Base-by-base conservation (phyloP, 2,113 vertebrate genomes). In the Tachycineta bicolor region DNA sequence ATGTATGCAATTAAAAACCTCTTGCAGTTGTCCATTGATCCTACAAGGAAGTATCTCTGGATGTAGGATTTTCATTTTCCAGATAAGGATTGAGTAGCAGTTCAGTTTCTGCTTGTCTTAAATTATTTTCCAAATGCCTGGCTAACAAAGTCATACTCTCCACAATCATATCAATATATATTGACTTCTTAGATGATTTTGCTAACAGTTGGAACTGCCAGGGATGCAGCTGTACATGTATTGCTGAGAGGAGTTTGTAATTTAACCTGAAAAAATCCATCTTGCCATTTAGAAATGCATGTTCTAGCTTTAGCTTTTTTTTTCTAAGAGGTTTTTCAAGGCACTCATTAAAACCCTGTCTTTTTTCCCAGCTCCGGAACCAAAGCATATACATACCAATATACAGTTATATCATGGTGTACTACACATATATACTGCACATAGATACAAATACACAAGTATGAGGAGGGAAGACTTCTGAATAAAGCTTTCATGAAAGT, bases 81-180 rank as follows among this genome's bases (percentile, higher is more conserved):
- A 33, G 15, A 64, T 82, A 76, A 87, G 21, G 41, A 29, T 69
- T 44, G 60, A 87, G 12, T n/a, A 60, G 37, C n/a, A 50, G 39
- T 82, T 95, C 76, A 41, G 37, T 75, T 91, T 92, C 83, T 94
- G 31, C 83, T 78, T 90, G 58, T 87, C 83, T 37, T 96, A 82
- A 93, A 82, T 94, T 94, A 87, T 94, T 96, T 92, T 91, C 77
- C 69, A 84, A 58, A 87, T 79, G 53, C 29, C 56, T 85, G 31
- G 34, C 59, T 83, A 65, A 81, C 67, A 80, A 79, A 91, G 70
- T 91, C 60, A 31, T 84, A 39, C 74, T 79, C 70, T 93, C 29
- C 50, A 62, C 87, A 93, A 91, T 94, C 81, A 58, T 96, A 95
- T 95, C 91, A 84, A 90, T 96, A 94, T 92, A 65, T 92, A 86